Evolutionary conservation across 2,797 vertebrate species (phyloP).

Genomic region (Syngnathus acus): DNA sequence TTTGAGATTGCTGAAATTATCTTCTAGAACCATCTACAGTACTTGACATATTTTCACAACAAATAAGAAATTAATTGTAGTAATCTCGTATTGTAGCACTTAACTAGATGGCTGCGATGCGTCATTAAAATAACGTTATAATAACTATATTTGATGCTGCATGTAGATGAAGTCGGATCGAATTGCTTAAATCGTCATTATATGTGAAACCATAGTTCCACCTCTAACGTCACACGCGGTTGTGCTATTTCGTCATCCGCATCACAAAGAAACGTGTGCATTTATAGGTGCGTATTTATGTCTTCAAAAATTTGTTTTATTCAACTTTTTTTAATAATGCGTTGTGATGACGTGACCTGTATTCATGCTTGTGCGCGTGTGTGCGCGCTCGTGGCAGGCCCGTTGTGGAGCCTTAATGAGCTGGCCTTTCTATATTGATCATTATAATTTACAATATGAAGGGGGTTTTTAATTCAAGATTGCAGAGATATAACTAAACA

Average conservation of each 20-base stretch:
- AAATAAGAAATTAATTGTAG: not conserved
- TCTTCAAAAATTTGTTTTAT: not conserved
- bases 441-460: not conserved
- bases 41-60: not conserved
- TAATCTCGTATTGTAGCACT: not conserved
- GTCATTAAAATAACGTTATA: too few species aligned
- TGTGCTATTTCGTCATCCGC: not conserved
- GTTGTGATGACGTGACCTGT: slow-evolving; percentile 24
- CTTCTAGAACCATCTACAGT: not conserved
- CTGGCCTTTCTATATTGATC: not conserved
- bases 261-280: not conserved
- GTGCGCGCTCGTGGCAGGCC: slow-evolving; percentile 33
- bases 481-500: not conserved
- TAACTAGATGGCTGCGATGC: not conserved
- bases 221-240: not conserved
- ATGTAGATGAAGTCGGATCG: not conserved
- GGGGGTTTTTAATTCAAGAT: not conserved
- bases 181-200: not conserved
- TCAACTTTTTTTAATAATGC: not conserved
- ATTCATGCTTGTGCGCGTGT: slow-evolving; percentile 9
- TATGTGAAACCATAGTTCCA: not conserved
- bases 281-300: not conserved
- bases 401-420: slow-evolving; percentile 29
- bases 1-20: not conserved
- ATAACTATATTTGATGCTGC: too few species aligned